Evolutionary conservation across 2,797 vertebrate genomes (phyloP).

Genomic region (Tamandua tetradactyla): DNA sequence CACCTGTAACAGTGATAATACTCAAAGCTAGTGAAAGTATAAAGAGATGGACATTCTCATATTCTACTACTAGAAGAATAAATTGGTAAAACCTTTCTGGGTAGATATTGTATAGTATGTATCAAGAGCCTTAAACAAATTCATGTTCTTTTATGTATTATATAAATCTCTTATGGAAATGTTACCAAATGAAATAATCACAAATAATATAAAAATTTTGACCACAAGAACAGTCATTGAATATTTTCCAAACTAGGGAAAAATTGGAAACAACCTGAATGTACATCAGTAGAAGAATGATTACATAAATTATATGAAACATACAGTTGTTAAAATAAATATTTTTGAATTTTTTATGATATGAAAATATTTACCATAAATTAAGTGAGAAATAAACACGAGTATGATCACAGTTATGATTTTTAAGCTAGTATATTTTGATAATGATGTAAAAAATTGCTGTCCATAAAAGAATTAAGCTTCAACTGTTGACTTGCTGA

Average conservation of each 20-base stretch:
- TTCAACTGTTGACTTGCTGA: neutral
- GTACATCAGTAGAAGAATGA: neutral
- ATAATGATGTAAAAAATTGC: neutral
- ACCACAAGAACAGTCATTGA: neutral
- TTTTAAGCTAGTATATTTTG: constrained; percentile 49
- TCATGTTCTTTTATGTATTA: neutral
- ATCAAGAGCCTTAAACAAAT: constrained; percentile 24
- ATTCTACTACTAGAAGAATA: neutral
- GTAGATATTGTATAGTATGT: neutral
- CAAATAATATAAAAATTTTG: neutral
- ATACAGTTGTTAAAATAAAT: constrained; percentile 1
- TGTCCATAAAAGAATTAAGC: neutral
- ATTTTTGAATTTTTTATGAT: constrained; percentile 29
- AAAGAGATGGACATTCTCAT: neutral
- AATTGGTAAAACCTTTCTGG: constrained; percentile 20
- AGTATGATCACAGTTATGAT: constrained; percentile 2
- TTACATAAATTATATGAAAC: constrained; percentile 9
- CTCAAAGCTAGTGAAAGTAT: neutral
- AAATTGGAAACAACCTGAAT: neutral
- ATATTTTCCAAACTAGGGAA: constrained; percentile 39
- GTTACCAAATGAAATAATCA: neutral
- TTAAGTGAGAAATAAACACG: neutral
- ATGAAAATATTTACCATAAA: neutral
- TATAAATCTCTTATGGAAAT: constrained; percentile 18
- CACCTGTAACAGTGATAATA: neutral